Percentiles rank a stretch among this genome's conserved stretches.
These are phyloP conservation scores for Aphelenchoides besseyi DNA, from an alignment of 1,140 invertebrate species.

Conservation along the genomic window DNA sequence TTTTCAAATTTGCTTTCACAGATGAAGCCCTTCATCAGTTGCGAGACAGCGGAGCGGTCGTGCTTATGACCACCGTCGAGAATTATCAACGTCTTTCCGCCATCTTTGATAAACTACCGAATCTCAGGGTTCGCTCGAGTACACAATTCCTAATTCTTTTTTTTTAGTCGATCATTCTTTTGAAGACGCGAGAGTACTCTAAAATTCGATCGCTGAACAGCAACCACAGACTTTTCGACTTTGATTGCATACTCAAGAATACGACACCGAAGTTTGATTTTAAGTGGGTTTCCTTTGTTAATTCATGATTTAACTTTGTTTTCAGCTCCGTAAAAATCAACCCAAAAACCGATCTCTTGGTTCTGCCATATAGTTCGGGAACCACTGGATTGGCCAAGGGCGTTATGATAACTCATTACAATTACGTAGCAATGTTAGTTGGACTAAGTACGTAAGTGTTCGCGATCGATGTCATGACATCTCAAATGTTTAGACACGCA, in stretches of 20 bases:
- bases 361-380: slow-evolving; percentile 4
- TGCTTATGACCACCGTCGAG: slow-evolving; percentile 6
- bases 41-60: neutral
- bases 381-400: slow-evolving; percentile 19
- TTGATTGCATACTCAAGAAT: neutral
- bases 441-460: too few species aligned
- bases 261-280: neutral
- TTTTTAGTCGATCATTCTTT: neutral
- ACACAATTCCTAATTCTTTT: neutral
- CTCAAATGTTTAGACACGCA: too few species aligned
- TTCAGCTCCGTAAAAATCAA: neutral
- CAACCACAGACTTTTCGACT: neutral
- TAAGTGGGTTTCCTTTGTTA: neutral
- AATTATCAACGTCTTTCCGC: neutral
- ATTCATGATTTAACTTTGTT: neutral
- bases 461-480: too few species aligned
- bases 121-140: neutral
- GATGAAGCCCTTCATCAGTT: slow-evolving; percentile 4
- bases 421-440: slow-evolving; percentile 17
- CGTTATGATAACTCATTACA: slow-evolving; percentile 22
- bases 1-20: neutral
- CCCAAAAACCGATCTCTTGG: neutral
- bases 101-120: neutral
- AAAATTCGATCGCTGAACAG: neutral
- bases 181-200: neutral